Evolutionary conservation across 2,888 invertebrate species (phyloP).

Genomic region (Macrophya alboannulata): DNA sequence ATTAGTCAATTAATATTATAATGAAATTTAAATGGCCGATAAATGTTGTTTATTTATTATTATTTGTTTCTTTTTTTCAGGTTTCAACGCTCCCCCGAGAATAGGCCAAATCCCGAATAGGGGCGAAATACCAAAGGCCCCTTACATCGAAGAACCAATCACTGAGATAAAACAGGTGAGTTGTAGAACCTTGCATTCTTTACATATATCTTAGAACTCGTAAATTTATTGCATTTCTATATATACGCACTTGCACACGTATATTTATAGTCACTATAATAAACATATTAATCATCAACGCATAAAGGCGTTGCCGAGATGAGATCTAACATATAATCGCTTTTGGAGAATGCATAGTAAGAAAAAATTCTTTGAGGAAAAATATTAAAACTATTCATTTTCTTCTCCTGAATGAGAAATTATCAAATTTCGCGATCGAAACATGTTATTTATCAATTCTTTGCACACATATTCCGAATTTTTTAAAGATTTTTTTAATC

Average conservation of each 20-base stretch:
- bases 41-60: not conserved
- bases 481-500: not conserved
- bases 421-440: not conserved
- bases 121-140: conserved; percentile 71
- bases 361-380: too few species aligned
- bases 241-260: not conserved
- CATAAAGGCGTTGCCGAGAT: not conserved
- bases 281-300: not conserved
- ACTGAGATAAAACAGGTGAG: conserved; percentile 73
- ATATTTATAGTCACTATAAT: not conserved
- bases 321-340: too few species aligned
- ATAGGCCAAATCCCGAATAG: conserved; percentile 74
- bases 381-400: too few species aligned
- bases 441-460: not conserved
- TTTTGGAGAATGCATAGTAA: too few species aligned
- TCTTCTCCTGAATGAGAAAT: not conserved
- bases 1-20: not conserved
- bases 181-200: not conserved
- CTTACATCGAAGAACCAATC: conserved; percentile 72
- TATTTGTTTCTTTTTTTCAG: conserved; percentile 34
- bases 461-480: not conserved
- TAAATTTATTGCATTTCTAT: too few species aligned
- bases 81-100: conserved; percentile 68
- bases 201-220: not conserved
- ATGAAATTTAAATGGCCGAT: too few species aligned